A percentile compares a stretch with the other conserved stretches of the same genome.
Conservation (phyloP, 2,113 vertebrate species). For the Tetraodon nigroviridis region DNA sequence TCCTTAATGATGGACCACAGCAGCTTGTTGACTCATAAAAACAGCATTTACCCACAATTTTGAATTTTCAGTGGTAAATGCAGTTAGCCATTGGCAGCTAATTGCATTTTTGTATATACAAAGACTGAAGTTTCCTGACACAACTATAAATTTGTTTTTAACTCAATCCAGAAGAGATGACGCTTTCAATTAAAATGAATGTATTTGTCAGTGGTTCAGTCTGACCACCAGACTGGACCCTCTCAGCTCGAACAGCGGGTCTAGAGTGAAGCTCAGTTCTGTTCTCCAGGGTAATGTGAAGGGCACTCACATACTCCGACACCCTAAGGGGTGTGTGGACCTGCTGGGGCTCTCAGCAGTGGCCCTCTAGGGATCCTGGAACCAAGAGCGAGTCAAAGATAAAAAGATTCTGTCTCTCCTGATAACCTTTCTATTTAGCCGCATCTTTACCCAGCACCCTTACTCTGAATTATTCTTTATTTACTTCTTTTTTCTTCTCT, state of each 20-base stretch:
- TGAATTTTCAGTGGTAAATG: no score
- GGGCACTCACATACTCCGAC: conserved; percentile 1
- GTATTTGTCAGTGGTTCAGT: not conserved
- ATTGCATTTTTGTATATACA: no score
- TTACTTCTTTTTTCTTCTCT: conserved; percentile 6
- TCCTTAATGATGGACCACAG: no score
- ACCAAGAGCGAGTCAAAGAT: conserved; percentile 52
- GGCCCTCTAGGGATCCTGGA: conserved; percentile 36
- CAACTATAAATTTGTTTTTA: no score
- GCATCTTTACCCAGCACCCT: not conserved
- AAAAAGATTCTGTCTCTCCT: conserved; percentile 10
- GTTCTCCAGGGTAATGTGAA: conserved; percentile 14
- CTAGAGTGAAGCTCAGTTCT: not conserved
- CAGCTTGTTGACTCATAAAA: no score
- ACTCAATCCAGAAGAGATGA: no score
- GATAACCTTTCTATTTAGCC: conserved; percentile 42
- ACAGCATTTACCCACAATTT: no score
- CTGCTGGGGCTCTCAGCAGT: conserved; percentile 11
- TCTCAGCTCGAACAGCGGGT: not conserved
- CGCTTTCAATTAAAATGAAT: not conserved
- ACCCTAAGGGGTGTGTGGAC: conserved; percentile 12
- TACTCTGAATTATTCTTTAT: conserved; percentile 7
- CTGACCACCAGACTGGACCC: no score
- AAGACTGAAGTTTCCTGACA: no score
- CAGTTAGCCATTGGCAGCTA: no score